Evolutionary conservation across 2,888 invertebrate genomes (phyloP).

Genomic region (Hedya salicella): DNA sequence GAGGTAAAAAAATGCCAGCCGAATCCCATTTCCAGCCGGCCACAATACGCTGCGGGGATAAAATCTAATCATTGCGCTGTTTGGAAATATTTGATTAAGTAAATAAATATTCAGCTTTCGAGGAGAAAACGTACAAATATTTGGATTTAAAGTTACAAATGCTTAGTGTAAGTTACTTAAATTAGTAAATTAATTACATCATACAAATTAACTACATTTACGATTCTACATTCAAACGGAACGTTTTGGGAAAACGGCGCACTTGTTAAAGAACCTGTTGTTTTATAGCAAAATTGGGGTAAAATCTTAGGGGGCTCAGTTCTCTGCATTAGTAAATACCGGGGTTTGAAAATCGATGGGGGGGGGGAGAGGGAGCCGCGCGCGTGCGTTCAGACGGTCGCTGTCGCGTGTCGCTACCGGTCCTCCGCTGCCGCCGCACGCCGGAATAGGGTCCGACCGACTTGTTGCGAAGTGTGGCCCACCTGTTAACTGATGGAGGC

Average conservation of each 20-base stretch:
- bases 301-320: conserved; percentile 70
- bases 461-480: conserved; percentile 73
- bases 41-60: no score
- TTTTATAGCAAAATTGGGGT: conserved; percentile 59
- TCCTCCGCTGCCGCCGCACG: conserved; percentile 71
- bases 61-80: no score
- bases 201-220: no score
- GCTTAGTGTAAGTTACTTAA: no score
- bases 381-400: conserved; percentile 53
- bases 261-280: conserved; percentile 24
- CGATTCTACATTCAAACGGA: no score
- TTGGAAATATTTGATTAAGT: no score
- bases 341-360: conserved; percentile 79
- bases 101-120: no score
- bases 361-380: conserved; percentile 55
- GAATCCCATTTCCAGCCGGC: no score
- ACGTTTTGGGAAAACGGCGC: background rate
- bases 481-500: conserved; percentile 80
- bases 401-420: conserved; percentile 66
- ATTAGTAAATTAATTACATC: no score
- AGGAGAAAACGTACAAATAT: no score
- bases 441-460: conserved; percentile 64
- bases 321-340: conserved; percentile 78
- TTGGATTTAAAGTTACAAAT: no score
- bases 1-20: no score